Evolutionary conservation across 2,113 vertebrate genomes (phyloP).

Genomic region (Paramisgurnus dabryanus): DNA sequence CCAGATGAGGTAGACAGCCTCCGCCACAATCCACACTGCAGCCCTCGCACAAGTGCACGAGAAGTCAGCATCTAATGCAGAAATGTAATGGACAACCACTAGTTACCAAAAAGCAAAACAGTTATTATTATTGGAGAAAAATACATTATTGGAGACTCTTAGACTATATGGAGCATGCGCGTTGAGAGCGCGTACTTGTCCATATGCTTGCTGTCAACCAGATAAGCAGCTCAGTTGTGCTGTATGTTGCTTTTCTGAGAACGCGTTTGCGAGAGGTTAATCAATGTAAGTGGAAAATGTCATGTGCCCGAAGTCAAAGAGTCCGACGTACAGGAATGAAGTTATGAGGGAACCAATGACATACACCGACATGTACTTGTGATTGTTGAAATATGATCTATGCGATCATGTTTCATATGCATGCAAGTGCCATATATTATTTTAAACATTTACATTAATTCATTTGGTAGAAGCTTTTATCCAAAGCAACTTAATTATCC

Average conservation of each 20-base stretch:
- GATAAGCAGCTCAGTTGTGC: neutral
- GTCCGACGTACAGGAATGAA: too few relatives aligned
- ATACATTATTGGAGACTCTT: too few relatives aligned
- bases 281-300: neutral
- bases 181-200: too few relatives aligned
- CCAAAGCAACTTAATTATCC: too few relatives aligned
- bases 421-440: neutral
- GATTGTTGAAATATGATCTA: neutral
- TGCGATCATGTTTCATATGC: neutral
- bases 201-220: too few relatives aligned
- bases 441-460: neutral
- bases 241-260: neutral
- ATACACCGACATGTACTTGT: too few relatives aligned
- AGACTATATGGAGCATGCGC: too few relatives aligned
- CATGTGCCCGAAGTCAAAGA: neutral
- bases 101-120: neutral
- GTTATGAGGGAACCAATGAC: too few relatives aligned
- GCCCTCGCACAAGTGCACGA: constrained; percentile 49
- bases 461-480: too few relatives aligned
- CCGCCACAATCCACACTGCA: constrained; percentile 52
- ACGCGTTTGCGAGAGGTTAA: neutral
- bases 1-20: constrained; percentile 51
- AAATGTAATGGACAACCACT: neutral
- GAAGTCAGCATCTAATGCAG: constrained; percentile 53
- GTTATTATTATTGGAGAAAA: too few relatives aligned